These are phyloP conservation scores for Aepyceros melampus DNA, from an alignment of 2,113 vertebrate species.

Conservation along the genomic window DNA sequence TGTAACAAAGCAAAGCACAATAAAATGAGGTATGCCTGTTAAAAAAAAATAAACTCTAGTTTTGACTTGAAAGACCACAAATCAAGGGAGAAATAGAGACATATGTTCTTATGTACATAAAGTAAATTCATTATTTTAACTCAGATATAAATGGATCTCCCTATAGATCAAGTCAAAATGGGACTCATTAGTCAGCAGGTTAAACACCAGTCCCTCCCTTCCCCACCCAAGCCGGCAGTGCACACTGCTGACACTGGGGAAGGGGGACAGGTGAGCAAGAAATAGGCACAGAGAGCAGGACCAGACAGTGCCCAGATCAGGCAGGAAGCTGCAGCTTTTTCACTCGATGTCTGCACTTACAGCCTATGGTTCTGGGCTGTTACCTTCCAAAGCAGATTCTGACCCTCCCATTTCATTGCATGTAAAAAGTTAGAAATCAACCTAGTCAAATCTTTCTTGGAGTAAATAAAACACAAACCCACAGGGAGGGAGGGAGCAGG, in stretches of 20 bases:
- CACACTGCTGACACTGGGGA: not conserved
- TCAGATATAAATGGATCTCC: not conserved
- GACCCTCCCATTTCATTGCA: not conserved
- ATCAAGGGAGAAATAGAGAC: not conserved
- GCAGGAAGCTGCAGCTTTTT: not conserved
- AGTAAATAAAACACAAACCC: slow-evolving; percentile 19
- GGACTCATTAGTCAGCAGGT: not conserved
- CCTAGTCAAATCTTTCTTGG: not conserved
- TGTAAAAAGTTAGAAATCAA: not conserved
- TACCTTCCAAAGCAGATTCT: not conserved
- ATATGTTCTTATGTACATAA: not conserved
- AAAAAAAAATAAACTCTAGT: not conserved
- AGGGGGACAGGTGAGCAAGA: not conserved
- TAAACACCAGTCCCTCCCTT: not conserved
- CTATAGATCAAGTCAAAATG: not conserved
- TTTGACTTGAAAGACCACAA: not conserved
- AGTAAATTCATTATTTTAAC: slow-evolving; percentile 37
- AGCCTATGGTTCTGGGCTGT: not conserved
- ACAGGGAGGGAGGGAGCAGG: not conserved
- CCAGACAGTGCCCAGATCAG: too few relatives aligned
- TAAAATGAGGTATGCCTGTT: too few relatives aligned
- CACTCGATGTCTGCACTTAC: not conserved
- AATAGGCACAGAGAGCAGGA: too few relatives aligned
- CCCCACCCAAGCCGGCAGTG: not conserved
- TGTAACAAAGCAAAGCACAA: too few relatives aligned